Evolutionary conservation across 2,888 invertebrate species (phyloP), one percentile per base, ranked within the genome.

Genomic region (Philereme vetulata): DNA sequence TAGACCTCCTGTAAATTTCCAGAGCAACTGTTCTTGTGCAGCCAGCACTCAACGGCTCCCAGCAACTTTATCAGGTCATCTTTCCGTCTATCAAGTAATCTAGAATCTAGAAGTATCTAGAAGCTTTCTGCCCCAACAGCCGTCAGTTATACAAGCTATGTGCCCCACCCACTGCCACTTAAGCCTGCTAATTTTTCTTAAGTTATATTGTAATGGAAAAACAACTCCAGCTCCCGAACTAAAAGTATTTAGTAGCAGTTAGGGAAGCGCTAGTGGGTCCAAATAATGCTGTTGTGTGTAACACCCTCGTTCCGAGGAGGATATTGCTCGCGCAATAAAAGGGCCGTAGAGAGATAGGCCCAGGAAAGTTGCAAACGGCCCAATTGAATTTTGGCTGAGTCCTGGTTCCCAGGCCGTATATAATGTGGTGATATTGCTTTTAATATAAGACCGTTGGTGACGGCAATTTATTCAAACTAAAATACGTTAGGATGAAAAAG

Each of bases 241-340:
- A 74, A 80, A 81, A 80, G 74, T 72, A 72, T 76, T 78, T 75
- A 80, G 75, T 72, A 76, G 75, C 70, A 73, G 69, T 78, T 77
- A 69, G 62, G 68, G 70, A 58, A 69, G 58, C 60, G 69, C 75
- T 71, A 67, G 68, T 71, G 70, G 59, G 66, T 74, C 73, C 77
- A 74, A 77, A 75, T 75, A 80, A 76, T 72, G 63, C 60, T 71
- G 69, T 75, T 71, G 67, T 66, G 64, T 66, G 70, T 70, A 67
- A 78, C 74, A 74, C 64, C 70, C 72, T 68, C 66, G 72, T 72
- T 78, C 56, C 49, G 45, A 62, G 56, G 56, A 56, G 65, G 69
- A 76, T 75, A 78, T 74, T 70, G 71, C 72, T 68, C 53, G 66
- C 69, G 72, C 72, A 72, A 80, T 82, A 80, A 81, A 79, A 77